Conservation (phyloP, 2,797 vertebrate genomes). For the Poecilia wingei region DNA sequence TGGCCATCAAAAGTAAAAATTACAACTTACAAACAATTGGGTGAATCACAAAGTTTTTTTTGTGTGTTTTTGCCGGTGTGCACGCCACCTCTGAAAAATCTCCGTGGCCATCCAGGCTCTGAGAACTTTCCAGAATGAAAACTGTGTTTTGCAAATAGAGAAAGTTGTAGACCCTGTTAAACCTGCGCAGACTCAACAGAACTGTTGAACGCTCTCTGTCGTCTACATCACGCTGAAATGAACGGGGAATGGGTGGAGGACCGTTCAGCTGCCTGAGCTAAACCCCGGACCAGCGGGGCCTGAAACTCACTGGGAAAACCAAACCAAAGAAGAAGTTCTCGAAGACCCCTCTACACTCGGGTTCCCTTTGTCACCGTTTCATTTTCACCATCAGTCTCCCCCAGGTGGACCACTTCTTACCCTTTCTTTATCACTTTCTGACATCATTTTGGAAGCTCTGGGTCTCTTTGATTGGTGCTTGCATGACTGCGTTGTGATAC, state of each 20-base stretch:
- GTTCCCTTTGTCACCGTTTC: not conserved
- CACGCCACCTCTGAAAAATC: constrained; percentile 65
- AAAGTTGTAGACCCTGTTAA: constrained; percentile 72
- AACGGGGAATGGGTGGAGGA: constrained; percentile 55
- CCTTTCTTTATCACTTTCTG: constrained; percentile 54
- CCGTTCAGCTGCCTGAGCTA: constrained; percentile 76
- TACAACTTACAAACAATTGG: constrained; percentile 36
- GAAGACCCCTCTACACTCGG: constrained; percentile 48
- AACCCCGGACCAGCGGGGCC: constrained; percentile 78
- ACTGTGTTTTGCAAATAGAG: constrained; percentile 56
- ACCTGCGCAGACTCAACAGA: constrained; percentile 50
- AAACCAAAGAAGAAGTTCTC: constrained; percentile 47
- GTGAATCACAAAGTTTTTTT: constrained; percentile 52
- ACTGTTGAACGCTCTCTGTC: constrained; percentile 38
- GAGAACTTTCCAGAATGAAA: constrained; percentile 58
- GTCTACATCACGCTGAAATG: constrained; percentile 52
- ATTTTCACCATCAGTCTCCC: constrained; percentile 26
- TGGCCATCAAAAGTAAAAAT: constrained; percentile 20
- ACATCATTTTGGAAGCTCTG: constrained; percentile 83
- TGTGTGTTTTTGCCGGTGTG: constrained; percentile 47
- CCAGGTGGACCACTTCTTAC: constrained; percentile 59
- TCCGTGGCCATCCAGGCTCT: constrained; percentile 50
- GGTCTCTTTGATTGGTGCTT: constrained; percentile 73
- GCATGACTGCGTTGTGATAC: constrained; percentile 56
- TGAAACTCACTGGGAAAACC: constrained; percentile 55